These are phyloP conservation scores for Charina bottae DNA, from an alignment of 2,113 vertebrate species.

Conservation along the genomic window DNA sequence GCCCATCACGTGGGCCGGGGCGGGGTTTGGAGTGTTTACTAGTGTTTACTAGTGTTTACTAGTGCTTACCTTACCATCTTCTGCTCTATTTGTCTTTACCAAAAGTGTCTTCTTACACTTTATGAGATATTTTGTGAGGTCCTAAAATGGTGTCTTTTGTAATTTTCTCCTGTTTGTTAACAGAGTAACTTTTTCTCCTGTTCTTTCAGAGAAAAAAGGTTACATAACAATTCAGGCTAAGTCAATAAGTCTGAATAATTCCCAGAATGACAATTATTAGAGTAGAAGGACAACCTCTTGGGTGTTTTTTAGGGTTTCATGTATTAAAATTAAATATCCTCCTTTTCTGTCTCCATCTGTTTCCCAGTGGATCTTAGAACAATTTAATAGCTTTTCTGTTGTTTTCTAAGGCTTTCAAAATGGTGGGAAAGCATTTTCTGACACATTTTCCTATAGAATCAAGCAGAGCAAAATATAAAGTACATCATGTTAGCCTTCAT, in stretches of 20 bases:
- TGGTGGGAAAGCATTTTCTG: neutral
- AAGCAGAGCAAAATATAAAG: neutral
- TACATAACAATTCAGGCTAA: neutral
- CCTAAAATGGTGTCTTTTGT: neutral
- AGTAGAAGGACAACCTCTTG: neutral
- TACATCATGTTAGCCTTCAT: neutral
- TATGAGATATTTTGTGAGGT: neutral
- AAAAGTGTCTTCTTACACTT: neutral
- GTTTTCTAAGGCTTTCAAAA: neutral
- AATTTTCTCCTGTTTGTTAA: neutral
- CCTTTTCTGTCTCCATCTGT: neutral
- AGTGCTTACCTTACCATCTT: neutral
- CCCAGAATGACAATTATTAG: neutral
- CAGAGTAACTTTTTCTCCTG: neutral
- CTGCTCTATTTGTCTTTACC: neutral
- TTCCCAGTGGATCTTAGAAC: neutral
- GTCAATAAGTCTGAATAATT: neutral
- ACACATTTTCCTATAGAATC: neutral
- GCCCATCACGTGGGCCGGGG: no score
- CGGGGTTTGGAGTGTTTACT: no score
- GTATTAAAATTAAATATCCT: neutral
- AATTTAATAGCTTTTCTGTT: neutral
- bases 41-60: no score
- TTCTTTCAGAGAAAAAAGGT: neutral
- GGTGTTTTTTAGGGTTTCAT: neutral